Base-by-base conservation (phyloP, 2,888 invertebrate species). In the Trissolcus brochymenae region DNA sequence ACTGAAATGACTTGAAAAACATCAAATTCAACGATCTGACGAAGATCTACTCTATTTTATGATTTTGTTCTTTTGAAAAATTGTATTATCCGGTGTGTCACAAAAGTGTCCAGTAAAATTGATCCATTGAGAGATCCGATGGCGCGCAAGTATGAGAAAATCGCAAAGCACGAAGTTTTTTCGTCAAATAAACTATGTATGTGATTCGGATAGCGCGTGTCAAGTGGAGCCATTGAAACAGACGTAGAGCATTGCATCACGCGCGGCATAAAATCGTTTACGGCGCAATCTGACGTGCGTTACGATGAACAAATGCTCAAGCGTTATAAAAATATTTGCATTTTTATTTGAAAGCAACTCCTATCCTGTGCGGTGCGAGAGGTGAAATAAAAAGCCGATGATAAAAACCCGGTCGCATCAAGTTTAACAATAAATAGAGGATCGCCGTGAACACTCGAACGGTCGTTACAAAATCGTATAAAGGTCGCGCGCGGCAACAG, bases 231-330 rank as follows among this genome's bases (percentile, higher is more conserved):
- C 43, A 17, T 46, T 29, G 17, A 50, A 64, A 54, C 17, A 14
- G 49, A 14, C 55, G 46, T 55, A 35, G 35, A 35, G 35, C 35
- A 35, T 35, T 11, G 35, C 35, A 9, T 35, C 16, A 13, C 55
- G 21, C 25, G 43, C 54, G 43, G 43, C 43, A 40, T 43, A 16
- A 64, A 64, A 64, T 64, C 62, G 62, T 65, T 66, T 50, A 59
- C 67, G 67, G 57, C 53, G 43, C 53, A 68, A 68, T 68, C 68
- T 68, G 68, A 67, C 53, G 60, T 46, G n/a, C 49, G 64, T 54
- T 53, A 68, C 55, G 35, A 70, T 55, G 61, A 70, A 70, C 68
- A 70, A 43, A 29, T 16, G 40, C 43, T 51, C 25, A 25, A 25
- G 25, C 54, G 61, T 13, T 56, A 70, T 57, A 57, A 70, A 70